Conservation (phyloP, 2,888 invertebrate species). For the Hybos culiciformis region DNA sequence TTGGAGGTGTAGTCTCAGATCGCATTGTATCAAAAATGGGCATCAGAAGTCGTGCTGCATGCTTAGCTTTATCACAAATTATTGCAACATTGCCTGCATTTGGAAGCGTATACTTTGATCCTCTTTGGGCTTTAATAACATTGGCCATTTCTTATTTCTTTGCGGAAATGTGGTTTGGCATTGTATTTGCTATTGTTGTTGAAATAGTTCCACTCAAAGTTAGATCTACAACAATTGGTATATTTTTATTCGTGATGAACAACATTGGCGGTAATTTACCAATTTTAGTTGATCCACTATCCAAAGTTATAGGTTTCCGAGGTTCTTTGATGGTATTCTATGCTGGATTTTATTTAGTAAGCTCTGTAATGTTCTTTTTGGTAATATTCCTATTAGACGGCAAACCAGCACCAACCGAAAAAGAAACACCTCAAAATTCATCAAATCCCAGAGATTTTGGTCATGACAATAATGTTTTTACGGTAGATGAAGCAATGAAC, state of each 20-base stretch:
- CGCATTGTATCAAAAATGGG: slow-evolving; percentile 81
- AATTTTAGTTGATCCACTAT: slow-evolving; percentile 72
- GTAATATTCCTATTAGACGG: slow-evolving; percentile 74
- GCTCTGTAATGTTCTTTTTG: slow-evolving; percentile 70
- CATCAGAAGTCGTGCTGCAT: slow-evolving; percentile 62
- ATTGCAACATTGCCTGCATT: slow-evolving; percentile 74
- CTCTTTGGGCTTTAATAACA: slow-evolving; percentile 75
- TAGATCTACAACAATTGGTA: slow-evolving; percentile 71
- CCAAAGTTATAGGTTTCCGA: slow-evolving; percentile 67
- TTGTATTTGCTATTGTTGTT: slow-evolving; percentile 77
- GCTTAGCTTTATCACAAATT: slow-evolving; percentile 68
- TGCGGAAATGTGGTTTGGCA: slow-evolving; percentile 92
- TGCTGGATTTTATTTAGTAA: slow-evolving; percentile 73
- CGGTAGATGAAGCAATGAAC: slow-evolving; percentile 24
- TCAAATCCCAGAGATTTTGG: slow-evolving; percentile 18
- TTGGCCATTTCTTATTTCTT: slow-evolving; percentile 81
- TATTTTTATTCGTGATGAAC: slow-evolving; percentile 85
- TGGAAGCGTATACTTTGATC: slow-evolving; percentile 69
- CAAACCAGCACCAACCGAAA: slow-evolving; percentile 16
- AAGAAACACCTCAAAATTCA: not conserved
- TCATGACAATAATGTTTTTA: slow-evolving; percentile 33
- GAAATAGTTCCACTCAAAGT: slow-evolving; percentile 74
- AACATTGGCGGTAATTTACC: slow-evolving; percentile 84
- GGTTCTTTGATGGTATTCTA: slow-evolving; percentile 78
- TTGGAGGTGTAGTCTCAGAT: slow-evolving; percentile 65